Evolutionary conservation across 2,888 invertebrate species (phyloP).

Genomic region (Bellardia bayeri): DNA sequence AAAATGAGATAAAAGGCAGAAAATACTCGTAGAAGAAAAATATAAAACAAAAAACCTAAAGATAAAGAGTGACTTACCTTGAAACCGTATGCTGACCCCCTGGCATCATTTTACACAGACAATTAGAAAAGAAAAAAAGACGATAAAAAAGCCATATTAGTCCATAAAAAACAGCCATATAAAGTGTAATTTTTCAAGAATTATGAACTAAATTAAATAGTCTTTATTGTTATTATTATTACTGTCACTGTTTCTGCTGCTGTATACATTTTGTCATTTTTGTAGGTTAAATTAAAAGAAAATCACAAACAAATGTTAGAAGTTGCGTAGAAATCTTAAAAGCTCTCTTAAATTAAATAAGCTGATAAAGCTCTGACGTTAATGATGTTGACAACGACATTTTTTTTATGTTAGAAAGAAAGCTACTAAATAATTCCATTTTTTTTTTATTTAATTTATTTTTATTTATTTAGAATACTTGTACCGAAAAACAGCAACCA

Average conservation of each 20-base stretch:
- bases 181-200: constrained; percentile 35
- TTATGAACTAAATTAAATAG: constrained; percentile 57
- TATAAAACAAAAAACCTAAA: background rate
- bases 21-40: background rate
- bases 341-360: constrained; percentile 24
- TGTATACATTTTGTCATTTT: constrained; percentile 19
- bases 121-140: constrained; percentile 33
- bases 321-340: constrained; percentile 63
- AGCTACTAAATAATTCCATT: constrained; percentile 31
- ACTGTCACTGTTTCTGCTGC: background rate
- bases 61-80: constrained; percentile 63
- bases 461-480: constrained; percentile 6
- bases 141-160: constrained; percentile 36
- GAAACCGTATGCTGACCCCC: constrained; percentile 66
- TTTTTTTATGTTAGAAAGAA: constrained; percentile 30
- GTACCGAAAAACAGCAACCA: background rate
- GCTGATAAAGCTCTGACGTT: background rate
- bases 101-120: constrained; percentile 64
- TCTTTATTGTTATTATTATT: constrained; percentile 14
- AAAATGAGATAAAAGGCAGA: background rate
- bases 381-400: background rate
- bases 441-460: background rate
- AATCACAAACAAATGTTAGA: background rate
- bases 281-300: constrained; percentile 39
- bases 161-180: constrained; percentile 20